Conservation (phyloP, 2,888 invertebrate species). For the Conomelus anceps region DNA sequence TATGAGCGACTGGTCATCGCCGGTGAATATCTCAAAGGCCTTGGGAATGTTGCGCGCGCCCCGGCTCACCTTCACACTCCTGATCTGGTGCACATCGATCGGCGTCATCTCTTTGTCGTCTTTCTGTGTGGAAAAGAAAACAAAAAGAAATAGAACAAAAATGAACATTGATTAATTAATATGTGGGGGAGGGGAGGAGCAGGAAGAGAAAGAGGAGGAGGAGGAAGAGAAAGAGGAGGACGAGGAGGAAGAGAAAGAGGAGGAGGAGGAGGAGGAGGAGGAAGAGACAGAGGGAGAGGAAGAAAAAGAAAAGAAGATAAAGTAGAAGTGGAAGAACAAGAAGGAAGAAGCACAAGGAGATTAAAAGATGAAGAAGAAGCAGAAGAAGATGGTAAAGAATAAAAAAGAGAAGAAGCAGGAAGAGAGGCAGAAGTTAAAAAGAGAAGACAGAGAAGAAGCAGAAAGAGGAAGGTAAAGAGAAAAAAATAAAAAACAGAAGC, state of each 20-base stretch:
- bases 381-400: too few species aligned
- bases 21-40: slow-evolving; percentile 94
- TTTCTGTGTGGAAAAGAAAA: slow-evolving; percentile 50
- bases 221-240: too few species aligned
- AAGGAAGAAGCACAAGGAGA: not conserved
- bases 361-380: too few species aligned
- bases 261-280: too few species aligned
- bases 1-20: slow-evolving; percentile 85
- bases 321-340: too few species aligned
- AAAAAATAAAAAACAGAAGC: too few species aligned
- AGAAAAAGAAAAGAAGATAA: too few species aligned
- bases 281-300: not conserved
- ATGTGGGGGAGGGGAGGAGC: slow-evolving; percentile 19
- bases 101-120: slow-evolving; percentile 53
- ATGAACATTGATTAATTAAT: not conserved
- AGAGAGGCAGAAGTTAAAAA: too few species aligned
- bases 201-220: too few species aligned
- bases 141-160: not conserved
- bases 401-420: not conserved
- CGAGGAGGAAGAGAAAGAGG: not conserved
- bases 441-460: too few species aligned
- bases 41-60: slow-evolving; percentile 89
- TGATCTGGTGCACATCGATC: slow-evolving; percentile 87
- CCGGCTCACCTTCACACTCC: slow-evolving; percentile 87
- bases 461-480: too few species aligned